A percentile compares a stretch with the other conserved stretches of the same genome.
Conservation (phyloP, 1,140 invertebrate genomes). For the Temnothorax curvispinosus region DNA sequence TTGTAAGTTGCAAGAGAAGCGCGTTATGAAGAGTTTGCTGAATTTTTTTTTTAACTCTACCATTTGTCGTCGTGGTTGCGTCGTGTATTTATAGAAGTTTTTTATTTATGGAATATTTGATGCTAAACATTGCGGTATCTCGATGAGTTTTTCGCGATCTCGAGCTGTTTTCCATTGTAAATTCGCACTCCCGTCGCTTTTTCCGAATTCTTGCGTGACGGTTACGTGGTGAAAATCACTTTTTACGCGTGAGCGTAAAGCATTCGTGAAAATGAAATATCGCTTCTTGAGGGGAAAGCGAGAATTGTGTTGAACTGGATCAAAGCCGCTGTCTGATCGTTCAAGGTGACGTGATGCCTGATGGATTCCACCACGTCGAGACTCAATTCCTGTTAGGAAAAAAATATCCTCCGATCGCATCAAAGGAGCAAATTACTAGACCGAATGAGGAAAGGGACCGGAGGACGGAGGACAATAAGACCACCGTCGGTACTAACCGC, state of each 20-base stretch:
- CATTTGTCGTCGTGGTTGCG: slow-evolving; percentile 29
- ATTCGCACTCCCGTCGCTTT: neutral
- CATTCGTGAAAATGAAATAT: neutral
- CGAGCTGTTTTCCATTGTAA: slow-evolving; percentile 31
- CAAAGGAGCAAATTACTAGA: slow-evolving; percentile 49
- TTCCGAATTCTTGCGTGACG: slow-evolving; percentile 14
- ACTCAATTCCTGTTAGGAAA: neutral
- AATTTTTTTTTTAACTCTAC: slow-evolving; percentile 52
- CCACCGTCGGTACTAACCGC: slow-evolving; percentile 53
- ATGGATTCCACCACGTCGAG: slow-evolving; percentile 11
- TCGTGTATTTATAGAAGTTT: slow-evolving; percentile 43
- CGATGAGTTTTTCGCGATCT: slow-evolving; percentile 2
- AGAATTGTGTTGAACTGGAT: slow-evolving; percentile 35
- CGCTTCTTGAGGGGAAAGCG: neutral
- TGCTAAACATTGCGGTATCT: slow-evolving; percentile 30
- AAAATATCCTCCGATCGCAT: neutral
- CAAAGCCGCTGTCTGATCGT: neutral
- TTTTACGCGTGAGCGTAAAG: neutral
- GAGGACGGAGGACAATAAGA: slow-evolving; percentile 44
- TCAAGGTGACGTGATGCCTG: neutral
- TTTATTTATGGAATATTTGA: slow-evolving; percentile 70
- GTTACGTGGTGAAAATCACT: slow-evolving; percentile 20
- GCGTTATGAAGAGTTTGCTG: neutral
- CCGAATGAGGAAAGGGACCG: neutral
- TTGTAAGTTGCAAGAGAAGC: slow-evolving; percentile 55